phyloP scores from a whole-genome alignment of 1,140 invertebrate species.

The Druon quercuslanigerum region DNA sequence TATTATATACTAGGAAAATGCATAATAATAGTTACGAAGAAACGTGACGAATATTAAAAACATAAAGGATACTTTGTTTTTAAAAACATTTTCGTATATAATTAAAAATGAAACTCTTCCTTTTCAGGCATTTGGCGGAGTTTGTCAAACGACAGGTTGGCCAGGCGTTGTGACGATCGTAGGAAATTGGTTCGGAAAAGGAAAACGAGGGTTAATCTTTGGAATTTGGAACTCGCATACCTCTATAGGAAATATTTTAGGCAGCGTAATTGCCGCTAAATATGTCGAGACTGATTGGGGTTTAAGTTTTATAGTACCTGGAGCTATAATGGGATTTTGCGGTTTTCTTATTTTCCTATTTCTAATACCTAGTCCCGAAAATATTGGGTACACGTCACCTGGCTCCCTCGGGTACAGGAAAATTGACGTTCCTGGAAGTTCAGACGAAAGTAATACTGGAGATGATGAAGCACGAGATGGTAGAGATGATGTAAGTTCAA shows the following conservation, averaged over 20 bases:
- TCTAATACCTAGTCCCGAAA: constrained; percentile 85
- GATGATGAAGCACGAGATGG: constrained; percentile 48
- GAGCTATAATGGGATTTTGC: constrained; percentile 85
- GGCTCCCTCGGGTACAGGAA: constrained; percentile 63
- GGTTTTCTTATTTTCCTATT: constrained; percentile 92
- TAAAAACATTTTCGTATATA: too few species aligned
- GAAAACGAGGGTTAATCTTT: constrained; percentile 93
- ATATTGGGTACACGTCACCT: constrained; percentile 80
- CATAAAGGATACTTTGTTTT: too few species aligned
- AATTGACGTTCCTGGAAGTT: constrained; percentile 61
- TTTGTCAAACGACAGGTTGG: constrained; percentile 94
- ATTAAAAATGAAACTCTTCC: constrained; percentile 17
- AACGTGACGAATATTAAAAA: too few species aligned
- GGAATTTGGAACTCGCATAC: constrained; percentile 98
- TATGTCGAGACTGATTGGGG: constrained; percentile 94
- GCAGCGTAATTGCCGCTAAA: constrained; percentile 86
- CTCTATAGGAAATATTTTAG: constrained; percentile 95
- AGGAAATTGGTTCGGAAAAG: constrained; percentile 97
- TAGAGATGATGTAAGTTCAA: constrained; percentile 66
- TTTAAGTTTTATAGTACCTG: constrained; percentile 93
- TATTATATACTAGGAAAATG: too few species aligned
- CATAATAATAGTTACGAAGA: too few species aligned
- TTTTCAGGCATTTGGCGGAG: constrained; percentile 84
- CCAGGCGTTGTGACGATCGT: constrained; percentile 95
- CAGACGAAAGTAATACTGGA: constrained; percentile 62